These are phyloP conservation scores for Bombyx huttoni DNA, from an alignment of 2,888 invertebrate genomes.

Conservation along the genomic window DNA sequence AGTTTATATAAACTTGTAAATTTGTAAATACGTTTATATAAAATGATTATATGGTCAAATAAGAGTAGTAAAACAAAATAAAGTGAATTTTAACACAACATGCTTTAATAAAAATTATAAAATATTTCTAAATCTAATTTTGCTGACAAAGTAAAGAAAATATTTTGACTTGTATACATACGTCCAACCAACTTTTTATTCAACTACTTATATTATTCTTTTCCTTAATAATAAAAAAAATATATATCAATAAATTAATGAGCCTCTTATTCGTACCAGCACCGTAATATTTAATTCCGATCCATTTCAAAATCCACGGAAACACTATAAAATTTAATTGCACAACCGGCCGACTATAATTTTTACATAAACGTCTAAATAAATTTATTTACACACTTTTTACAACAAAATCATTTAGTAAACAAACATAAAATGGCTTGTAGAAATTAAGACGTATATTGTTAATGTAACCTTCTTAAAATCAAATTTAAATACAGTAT, in stretches of 20 bases:
- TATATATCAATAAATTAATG: constrained; percentile 38
- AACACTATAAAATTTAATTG: constrained; percentile 45
- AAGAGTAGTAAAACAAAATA: constrained; percentile 7
- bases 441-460: not conserved
- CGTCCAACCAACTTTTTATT: not conserved
- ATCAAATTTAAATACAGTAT: not conserved
- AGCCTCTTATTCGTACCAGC: constrained; percentile 43
- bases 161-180: constrained; percentile 15
- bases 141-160: constrained; percentile 28
- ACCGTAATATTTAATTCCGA: constrained; percentile 31
- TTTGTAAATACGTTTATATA: too few species aligned
- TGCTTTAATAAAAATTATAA: constrained; percentile 19
- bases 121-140: constrained; percentile 26
- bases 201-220: not conserved
- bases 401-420: constrained; percentile 12
- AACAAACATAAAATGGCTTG: not conserved
- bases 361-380: constrained; percentile 32
- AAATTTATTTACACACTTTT: constrained; percentile 25
- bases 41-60: too few species aligned
- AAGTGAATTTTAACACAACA: constrained; percentile 7
- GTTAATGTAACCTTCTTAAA: not conserved
- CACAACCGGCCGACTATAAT: constrained; percentile 63
- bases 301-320: constrained; percentile 20
- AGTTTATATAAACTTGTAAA: too few species aligned
- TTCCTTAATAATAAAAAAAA: constrained; percentile 1